phyloP scores from a whole-genome alignment of 2,113 vertebrate genomes.

The Ibidorhyncha struthersii region DNA sequence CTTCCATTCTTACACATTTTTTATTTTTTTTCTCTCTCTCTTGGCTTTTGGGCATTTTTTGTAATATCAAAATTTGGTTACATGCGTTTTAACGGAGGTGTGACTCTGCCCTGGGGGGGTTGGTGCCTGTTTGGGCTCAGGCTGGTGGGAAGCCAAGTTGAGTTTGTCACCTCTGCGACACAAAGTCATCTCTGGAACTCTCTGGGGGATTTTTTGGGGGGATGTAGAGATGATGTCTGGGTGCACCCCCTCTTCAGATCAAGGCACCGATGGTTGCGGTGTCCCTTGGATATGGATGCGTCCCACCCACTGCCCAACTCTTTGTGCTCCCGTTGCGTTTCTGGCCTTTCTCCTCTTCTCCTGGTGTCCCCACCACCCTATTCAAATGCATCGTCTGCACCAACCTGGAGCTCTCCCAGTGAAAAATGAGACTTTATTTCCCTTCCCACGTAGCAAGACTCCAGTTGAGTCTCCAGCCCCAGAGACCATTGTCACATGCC shows the following conservation, averaged over 20 bases:
- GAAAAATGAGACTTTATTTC: neutral
- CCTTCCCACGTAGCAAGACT: neutral
- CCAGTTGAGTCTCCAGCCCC: neutral
- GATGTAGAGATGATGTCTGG: neutral
- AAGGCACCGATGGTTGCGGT: fast-evolving
- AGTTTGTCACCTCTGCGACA: neutral
- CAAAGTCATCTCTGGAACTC: fast-evolving
- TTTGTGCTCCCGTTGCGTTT: fast-evolving
- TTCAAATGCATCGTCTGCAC: neutral
- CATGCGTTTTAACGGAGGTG: too few relatives aligned
- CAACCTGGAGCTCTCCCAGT: neutral
- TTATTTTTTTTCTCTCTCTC: neutral
- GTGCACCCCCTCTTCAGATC: neutral
- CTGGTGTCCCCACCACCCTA: too few relatives aligned
- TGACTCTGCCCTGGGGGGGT: neutral
- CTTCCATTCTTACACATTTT: fast-evolving
- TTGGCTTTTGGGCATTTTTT: fast-evolving
- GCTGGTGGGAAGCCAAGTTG: neutral
- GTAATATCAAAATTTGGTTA: fast-evolving
- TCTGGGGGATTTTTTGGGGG: fast-evolving
- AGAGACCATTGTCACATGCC: neutral
- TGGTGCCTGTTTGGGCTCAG: neutral
- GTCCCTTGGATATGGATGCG: neutral
- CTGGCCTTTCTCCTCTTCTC: neutral
- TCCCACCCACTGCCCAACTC: neutral